Evolutionary conservation across 2,888 invertebrate species (phyloP).

Genomic region (Ophion costatus): DNA sequence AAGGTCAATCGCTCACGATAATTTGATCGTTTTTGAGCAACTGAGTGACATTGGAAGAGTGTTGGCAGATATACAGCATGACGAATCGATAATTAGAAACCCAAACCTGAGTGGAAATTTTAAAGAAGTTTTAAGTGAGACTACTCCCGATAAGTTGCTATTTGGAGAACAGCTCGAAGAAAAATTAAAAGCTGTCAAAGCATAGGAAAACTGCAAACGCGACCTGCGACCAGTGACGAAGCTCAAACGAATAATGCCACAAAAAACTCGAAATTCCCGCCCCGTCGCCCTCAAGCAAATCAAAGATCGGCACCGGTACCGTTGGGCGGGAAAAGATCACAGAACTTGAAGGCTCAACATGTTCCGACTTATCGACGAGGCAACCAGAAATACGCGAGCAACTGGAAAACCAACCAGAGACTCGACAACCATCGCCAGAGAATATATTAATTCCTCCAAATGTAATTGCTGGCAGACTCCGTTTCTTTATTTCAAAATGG

Average conservation of each 20-base stretch:
- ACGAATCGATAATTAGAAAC: no score
- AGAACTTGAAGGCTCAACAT: background rate
- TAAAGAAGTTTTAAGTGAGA: constrained; percentile 39
- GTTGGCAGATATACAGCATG: no score
- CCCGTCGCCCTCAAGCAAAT: constrained; percentile 37
- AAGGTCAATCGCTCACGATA: no score
- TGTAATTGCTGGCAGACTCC: constrained; percentile 34
- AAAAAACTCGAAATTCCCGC: constrained; percentile 53
- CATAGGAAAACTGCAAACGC: constrained; percentile 5
- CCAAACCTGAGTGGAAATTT: constrained; percentile 36
- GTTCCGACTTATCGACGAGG: constrained; percentile 9
- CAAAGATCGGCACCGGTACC: background rate
- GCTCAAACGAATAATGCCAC: constrained; percentile 20
- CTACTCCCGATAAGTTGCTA: background rate
- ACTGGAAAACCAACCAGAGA: constrained; percentile 33
- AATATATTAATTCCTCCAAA: constrained; percentile 10
- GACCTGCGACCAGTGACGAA: constrained; percentile 30
- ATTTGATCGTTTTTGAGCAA: no score
- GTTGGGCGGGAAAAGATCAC: background rate
- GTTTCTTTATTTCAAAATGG: constrained; percentile 25
- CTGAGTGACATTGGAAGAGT: no score
- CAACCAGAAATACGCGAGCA: constrained; percentile 35
- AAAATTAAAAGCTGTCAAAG: constrained; percentile 52
- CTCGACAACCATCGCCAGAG: constrained; percentile 19
- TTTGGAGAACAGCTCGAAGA: constrained; percentile 57